Evolutionary conservation across 2,888 invertebrate species (phyloP), one percentile per base, ranked within the genome.

Genomic region (Ashinkailepas kermadecensis): DNA sequence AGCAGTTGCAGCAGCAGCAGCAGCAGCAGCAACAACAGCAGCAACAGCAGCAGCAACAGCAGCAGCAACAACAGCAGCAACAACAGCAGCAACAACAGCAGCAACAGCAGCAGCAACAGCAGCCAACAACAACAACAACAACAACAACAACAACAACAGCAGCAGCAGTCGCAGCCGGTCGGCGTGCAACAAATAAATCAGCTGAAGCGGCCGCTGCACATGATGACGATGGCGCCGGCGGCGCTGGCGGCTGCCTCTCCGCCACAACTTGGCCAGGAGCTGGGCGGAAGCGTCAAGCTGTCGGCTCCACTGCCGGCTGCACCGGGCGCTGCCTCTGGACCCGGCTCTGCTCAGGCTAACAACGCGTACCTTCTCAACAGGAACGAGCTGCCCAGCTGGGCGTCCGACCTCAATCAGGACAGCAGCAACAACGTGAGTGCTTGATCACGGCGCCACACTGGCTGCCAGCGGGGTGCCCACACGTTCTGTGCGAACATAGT

Each of bases 151-250:
- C 86, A 86, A 82, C 89, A 89, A 85, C 88, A 87, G 86, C 90
- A 89, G 88, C 62, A 58, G 62, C 21, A 23, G 62, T 67, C 62
- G 54, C 56, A 54, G 21, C 78, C 59, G 54, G 70, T 65, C 13
- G 78, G 78, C 23, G 65, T 78, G 57, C 62, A 62, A 78, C 25
- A 25, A 74, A 54, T 81, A 78, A 62, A 62, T 25, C 62, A 23
- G 39, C 56, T 64, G 62, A 85, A 62, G 78, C 79, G 70, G 82
- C 81, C 80, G 84, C 85, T 81, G 84, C 85, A 57, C 89, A 70
- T 88, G 89, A 57, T 89, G 90, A 85, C 89, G 90, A 80, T 89
- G 89, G 84, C 87, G 90, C 85, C 90, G 90, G 74, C 85, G 90
- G 82, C 89, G 87, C 88, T 81, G 58, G 64, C 21, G 80, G 81